Percentiles rank a stretch among this genome's conserved stretches.
These are phyloP conservation scores for Syngnathus rostellatus DNA, from an alignment of 2,797 vertebrate species.

Conservation along the genomic window DNA sequence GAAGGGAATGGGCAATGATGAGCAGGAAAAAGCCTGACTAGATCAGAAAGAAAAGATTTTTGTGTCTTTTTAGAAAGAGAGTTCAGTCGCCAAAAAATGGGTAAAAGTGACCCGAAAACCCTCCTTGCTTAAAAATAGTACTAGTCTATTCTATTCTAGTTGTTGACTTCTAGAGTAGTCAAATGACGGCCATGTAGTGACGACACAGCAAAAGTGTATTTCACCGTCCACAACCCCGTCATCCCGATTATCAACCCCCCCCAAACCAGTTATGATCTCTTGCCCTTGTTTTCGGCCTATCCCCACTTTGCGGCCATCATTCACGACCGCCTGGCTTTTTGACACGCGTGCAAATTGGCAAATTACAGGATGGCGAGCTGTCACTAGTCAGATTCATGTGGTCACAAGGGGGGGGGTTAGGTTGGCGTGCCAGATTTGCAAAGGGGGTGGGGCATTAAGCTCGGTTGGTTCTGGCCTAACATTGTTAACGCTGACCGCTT, in stretches of 20 bases:
- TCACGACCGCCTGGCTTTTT: slow-evolving; percentile 64
- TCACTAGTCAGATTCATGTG: slow-evolving; percentile 65
- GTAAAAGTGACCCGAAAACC: not conserved
- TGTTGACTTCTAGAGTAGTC: slow-evolving; percentile 28
- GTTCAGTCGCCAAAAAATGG: not conserved
- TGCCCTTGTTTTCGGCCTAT: slow-evolving; percentile 53
- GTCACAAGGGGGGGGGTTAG: slow-evolving; percentile 50
- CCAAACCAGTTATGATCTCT: slow-evolving; percentile 35
- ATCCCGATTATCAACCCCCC: slow-evolving; percentile 49
- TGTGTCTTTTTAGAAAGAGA: not conserved
- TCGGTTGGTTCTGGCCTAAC: slow-evolving; percentile 54
- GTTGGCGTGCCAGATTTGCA: slow-evolving; percentile 28
- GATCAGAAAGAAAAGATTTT: no score
- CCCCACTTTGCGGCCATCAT: slow-evolving; percentile 67
- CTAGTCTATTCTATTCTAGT: no score
- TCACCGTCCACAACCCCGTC: slow-evolving; percentile 46
- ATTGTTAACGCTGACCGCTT: slow-evolving; percentile 72
- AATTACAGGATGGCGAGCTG: slow-evolving; percentile 70
- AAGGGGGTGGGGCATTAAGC: slow-evolving; percentile 50
- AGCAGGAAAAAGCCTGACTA: not conserved
- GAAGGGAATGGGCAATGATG: not conserved
- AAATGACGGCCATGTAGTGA: slow-evolving; percentile 34
- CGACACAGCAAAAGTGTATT: slow-evolving; percentile 41
- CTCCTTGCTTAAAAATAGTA: not conserved
- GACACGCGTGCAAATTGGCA: slow-evolving; percentile 77